These are phyloP conservation scores for Heloderma charlesbogerti DNA, from an alignment of 2,113 vertebrate species.

Conservation along the genomic window DNA sequence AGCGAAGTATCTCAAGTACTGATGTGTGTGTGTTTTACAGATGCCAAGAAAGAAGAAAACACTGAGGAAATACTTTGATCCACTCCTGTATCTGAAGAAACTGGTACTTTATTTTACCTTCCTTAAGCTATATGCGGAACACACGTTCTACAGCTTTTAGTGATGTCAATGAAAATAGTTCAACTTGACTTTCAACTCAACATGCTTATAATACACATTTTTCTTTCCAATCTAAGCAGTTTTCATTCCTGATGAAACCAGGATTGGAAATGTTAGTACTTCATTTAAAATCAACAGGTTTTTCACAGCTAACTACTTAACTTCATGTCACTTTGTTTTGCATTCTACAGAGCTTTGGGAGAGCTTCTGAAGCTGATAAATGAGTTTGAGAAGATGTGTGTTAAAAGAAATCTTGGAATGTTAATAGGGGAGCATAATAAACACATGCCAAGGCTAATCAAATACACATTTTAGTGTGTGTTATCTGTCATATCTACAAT, in stretches of 20 bases:
- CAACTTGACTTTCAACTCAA: slow-evolving; percentile 23
- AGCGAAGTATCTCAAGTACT: neutral
- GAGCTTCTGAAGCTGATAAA: neutral
- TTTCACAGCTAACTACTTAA: slow-evolving; percentile 37
- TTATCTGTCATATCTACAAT: slow-evolving; percentile 12
- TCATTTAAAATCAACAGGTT: slow-evolving; percentile 33
- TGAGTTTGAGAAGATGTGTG: slow-evolving; percentile 35
- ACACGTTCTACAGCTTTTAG: slow-evolving; percentile 2
- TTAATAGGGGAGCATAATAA: slow-evolving; percentile 13
- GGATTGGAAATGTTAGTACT: slow-evolving; percentile 15
- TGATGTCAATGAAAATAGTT: neutral
- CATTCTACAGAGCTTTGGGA: slow-evolving; percentile 18
- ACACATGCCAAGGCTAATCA: neutral
- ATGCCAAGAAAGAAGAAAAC: neutral
- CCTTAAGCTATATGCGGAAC: neutral
- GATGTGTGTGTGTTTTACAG: neutral
- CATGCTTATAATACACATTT: neutral
- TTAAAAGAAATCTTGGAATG: slow-evolving; percentile 17
- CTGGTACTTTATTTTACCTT: slow-evolving; percentile 3
- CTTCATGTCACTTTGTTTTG: slow-evolving; percentile 43
- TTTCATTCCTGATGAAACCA: slow-evolving; percentile 39
- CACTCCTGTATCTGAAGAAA: neutral
- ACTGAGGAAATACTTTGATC: neutral
- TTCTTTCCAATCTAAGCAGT: slow-evolving; percentile 12
- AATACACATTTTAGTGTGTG: neutral